Conservation (phyloP, 2,113 vertebrate genomes). For the Clarias gariepinus region DNA sequence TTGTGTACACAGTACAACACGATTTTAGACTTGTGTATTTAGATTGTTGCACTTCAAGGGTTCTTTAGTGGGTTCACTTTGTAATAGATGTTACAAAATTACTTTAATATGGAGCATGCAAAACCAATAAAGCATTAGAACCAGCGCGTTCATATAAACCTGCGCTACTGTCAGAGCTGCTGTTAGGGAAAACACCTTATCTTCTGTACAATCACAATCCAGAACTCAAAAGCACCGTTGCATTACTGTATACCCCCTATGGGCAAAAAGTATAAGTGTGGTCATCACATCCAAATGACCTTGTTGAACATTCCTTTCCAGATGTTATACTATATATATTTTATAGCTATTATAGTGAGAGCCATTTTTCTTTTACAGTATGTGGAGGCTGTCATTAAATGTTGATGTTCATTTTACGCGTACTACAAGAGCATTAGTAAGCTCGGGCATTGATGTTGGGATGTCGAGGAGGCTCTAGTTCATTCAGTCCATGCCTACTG, state of each 20-base stretch:
- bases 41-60: not conserved
- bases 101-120: not conserved
- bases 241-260: not conserved
- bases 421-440: not conserved
- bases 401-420: not conserved
- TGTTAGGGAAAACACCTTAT: too few relatives aligned
- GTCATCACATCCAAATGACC: not conserved
- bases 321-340: too few relatives aligned
- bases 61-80: not conserved
- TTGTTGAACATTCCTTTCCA: not conserved
- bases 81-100: not conserved
- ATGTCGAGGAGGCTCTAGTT: not conserved
- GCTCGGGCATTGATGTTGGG: not conserved
- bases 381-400: not conserved
- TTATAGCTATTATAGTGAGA: not conserved
- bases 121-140: not conserved
- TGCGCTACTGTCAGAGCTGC: not conserved
- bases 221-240: not conserved
- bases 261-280: not conserved
- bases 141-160: not conserved
- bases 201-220: not conserved
- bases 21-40: not conserved
- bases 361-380: not conserved
- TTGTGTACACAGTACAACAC: not conserved
- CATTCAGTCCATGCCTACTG: not conserved